Percentiles rank a stretch among this genome's conserved stretches.
Conservation (phyloP, 2,888 invertebrate species). For the Acrobasis suavella region DNA sequence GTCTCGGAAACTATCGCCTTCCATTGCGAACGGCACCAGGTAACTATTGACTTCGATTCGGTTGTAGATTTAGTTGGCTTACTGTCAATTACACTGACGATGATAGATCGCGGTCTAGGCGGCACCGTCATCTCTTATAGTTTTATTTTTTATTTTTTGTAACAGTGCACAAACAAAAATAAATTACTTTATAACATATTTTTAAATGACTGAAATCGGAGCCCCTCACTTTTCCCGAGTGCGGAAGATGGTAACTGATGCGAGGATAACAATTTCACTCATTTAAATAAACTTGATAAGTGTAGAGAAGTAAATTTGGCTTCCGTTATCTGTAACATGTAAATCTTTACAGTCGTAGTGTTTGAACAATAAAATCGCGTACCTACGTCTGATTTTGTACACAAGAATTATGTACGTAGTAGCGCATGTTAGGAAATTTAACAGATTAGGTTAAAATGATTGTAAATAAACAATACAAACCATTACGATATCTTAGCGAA, state of each 20-base stretch:
- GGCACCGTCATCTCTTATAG: conserved; percentile 35
- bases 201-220: not conserved
- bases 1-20: conserved; percentile 81
- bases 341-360: conserved; percentile 2
- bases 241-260: not conserved
- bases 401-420: no score
- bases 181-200: not conserved
- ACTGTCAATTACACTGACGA: conserved; percentile 43
- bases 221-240: not conserved
- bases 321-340: conserved; percentile 11
- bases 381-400: no score
- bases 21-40: conserved; percentile 52
- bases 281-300: conserved; percentile 10
- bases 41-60: conserved; percentile 27
- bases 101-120: conserved; percentile 35
- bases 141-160: not conserved
- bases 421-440: no score
- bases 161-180: not conserved
- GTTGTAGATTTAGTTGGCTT: conserved; percentile 34
- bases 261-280: not conserved
- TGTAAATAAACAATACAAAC: no score
- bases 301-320: not conserved
- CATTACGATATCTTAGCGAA: no score
- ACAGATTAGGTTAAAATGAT: no score
- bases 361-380: no score